These are phyloP conservation scores for Sesia apiformis DNA, from an alignment of 2,888 invertebrate species.

Conservation along the genomic window DNA sequence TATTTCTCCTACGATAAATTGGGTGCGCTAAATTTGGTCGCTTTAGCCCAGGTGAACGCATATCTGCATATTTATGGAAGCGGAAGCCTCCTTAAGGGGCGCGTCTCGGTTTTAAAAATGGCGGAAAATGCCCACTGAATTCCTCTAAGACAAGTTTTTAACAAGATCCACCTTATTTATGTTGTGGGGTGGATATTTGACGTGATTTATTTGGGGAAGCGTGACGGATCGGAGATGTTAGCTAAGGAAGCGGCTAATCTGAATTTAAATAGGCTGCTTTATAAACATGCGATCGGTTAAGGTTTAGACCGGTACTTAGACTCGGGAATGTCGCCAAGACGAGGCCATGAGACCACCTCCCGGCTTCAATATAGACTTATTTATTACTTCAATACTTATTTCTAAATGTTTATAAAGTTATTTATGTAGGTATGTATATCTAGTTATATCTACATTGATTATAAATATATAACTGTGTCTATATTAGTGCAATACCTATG, in stretches of 20 bases:
- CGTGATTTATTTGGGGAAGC: constrained; percentile 59
- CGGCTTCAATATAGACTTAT: too few relatives aligned
- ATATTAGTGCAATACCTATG: too few relatives aligned
- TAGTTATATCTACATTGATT: too few relatives aligned
- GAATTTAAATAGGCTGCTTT: constrained; percentile 46
- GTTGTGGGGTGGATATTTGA: constrained; percentile 50
- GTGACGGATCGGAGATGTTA: constrained; percentile 64
- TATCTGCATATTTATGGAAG: constrained; percentile 73
- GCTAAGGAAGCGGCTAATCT: constrained; percentile 37
- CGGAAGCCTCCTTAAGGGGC: constrained; percentile 59
- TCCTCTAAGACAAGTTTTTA: constrained; percentile 61
- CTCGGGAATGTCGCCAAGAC: too few relatives aligned
- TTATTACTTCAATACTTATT: too few relatives aligned
- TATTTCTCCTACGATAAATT: constrained; percentile 70
- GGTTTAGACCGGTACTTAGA: not conserved
- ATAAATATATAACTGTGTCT: too few relatives aligned
- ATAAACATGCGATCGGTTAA: not conserved
- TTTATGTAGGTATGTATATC: too few relatives aligned
- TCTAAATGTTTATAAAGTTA: too few relatives aligned
- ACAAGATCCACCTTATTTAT: constrained; percentile 72
- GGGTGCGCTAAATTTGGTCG: constrained; percentile 62
- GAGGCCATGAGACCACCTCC: too few relatives aligned
- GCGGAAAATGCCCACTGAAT: constrained; percentile 59
- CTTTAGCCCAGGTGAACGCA: constrained; percentile 68
- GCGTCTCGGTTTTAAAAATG: constrained; percentile 59